Base-by-base conservation (phyloP, 53 echinoderm and acorn worm species). In the Actinopyga echinites region DNA sequence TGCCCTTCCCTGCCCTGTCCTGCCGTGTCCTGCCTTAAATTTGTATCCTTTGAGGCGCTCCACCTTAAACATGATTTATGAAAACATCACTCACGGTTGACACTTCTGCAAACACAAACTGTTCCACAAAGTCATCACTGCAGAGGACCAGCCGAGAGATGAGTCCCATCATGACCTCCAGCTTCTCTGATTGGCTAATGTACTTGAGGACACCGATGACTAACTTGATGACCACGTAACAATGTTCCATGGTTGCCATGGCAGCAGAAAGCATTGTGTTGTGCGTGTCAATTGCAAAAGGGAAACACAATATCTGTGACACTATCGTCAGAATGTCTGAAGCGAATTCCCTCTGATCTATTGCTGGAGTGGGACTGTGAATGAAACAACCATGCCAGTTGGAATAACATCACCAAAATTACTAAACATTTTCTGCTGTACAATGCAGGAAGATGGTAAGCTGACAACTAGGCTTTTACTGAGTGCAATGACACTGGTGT, bases 281-380 rank as follows among this genome's bases (percentile, higher is more conserved):
- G 25, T 94, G 94, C 9, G 90, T 89, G 74, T 99, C 97, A 69
- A 99, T 65, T 28, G 99, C 99, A 81, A 94, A 99, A 6, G 99
- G 99, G 63, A 99, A 99, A 35, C 99, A 99, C 37, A 95, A 85
- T 2, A 95, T 85, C 83, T 94, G 99, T 11, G 92, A 92, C 12
- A 94, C 92, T 17, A 89, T 88, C 0, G 92, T 79, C 35, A 99
- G 52, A 38, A 99, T 79, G 82, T 94, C 92, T 0, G 86, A 44
- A 35, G 90, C 87, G 64, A 99, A 86, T 36, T 92, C 92, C 1
- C 60, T 45, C 37, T 85, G 49, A 30, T 45, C 29, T 12, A 77
- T 31, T 61, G 22, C 71, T 23, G 36, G 44, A 21, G 17, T 29
- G 29, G 85, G 12, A 49, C 61, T 77, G 8, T 52, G 31, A 55